phyloP scores from a whole-genome alignment of 2,113 vertebrate species.

The Capra hircus region DNA sequence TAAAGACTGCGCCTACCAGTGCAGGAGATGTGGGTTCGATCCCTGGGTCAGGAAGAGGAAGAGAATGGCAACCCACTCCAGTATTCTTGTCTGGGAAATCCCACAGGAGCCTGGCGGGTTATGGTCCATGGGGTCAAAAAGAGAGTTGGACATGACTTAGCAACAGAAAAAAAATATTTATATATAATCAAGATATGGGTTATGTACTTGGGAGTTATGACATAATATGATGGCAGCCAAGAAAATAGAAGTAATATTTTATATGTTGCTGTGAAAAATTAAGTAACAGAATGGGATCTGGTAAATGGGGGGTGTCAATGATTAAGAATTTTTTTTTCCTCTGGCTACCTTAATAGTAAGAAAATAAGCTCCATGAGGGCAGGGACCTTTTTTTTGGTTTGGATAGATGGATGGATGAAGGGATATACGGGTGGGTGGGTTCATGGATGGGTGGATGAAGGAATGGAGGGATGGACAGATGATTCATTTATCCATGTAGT shows the following conservation, averaged over 20 bases:
- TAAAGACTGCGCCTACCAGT: neutral
- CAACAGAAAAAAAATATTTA: neutral
- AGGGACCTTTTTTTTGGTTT: neutral
- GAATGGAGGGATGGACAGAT: neutral
- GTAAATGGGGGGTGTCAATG: neutral
- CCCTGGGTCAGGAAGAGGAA: neutral
- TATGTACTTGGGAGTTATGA: neutral
- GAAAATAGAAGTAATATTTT: neutral
- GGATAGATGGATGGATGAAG: neutral
- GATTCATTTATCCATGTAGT: neutral
- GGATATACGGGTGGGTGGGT: accelerated
- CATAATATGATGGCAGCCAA: neutral
- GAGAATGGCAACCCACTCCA: neutral
- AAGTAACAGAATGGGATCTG: neutral
- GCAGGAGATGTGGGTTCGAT: neutral
- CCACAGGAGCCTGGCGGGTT: neutral
- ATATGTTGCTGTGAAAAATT: neutral
- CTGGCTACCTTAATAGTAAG: neutral
- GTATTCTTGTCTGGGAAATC: neutral
- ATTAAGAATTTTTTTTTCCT: neutral
- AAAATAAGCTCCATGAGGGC: neutral
- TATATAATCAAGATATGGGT: neutral
- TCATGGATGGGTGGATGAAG: neutral
- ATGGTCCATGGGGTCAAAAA: neutral
- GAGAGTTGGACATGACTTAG: neutral